Evolutionary conservation across 2,113 vertebrate genomes (phyloP).

Genomic region (Hemiprocne comata): DNA sequence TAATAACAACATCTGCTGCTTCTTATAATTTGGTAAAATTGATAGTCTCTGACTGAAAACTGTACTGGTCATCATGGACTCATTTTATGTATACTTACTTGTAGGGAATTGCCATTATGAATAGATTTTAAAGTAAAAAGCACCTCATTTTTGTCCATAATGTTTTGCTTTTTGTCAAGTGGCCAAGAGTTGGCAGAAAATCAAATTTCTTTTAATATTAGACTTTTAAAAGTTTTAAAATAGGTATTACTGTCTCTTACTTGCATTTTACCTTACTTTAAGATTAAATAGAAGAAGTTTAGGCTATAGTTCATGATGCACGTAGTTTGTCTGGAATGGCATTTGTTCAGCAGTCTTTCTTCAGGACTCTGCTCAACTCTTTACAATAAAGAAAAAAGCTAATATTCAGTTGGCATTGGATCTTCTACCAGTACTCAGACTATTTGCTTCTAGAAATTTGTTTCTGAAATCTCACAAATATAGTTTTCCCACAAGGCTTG

Average conservation of each 20-base stretch:
- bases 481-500: neutral
- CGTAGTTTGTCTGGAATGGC: neutral
- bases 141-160: neutral
- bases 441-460: neutral
- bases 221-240: neutral
- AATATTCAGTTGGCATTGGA: neutral
- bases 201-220: neutral
- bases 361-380: neutral
- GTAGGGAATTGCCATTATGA: neutral
- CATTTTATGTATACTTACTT: neutral
- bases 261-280: neutral
- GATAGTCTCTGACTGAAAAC: neutral
- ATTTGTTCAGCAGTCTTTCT: neutral
- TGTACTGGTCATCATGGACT: neutral
- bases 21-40: neutral
- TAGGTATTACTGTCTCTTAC: neutral
- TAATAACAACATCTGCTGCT: slow-evolving; percentile 20
- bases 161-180: neutral
- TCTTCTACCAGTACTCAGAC: neutral
- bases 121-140: neutral
- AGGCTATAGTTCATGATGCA: neutral
- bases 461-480: neutral
- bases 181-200: neutral
- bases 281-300: neutral
- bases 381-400: neutral